Evolutionary conservation across 2,113 vertebrate species (phyloP).

Genomic region (Lucifuga dentata): DNA sequence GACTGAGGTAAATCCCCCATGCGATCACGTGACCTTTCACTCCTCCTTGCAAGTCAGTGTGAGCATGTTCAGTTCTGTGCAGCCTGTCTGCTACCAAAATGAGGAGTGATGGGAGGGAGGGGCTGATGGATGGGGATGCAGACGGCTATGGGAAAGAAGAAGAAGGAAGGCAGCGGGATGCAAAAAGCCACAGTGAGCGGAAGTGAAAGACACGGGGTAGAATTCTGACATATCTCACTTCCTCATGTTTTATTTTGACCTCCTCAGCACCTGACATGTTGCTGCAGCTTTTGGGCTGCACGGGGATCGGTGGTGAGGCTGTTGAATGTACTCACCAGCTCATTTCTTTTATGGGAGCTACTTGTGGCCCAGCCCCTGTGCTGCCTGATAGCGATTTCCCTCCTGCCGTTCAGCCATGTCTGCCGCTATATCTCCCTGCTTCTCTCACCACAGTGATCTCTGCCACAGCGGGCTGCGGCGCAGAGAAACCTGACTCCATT

Average conservation of each 20-base stretch:
- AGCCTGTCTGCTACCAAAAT: slow-evolving; percentile 29
- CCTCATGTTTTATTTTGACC: slow-evolving; percentile 20
- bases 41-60: slow-evolving; percentile 6
- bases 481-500: slow-evolving; percentile 65
- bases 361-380: slow-evolving; percentile 29
- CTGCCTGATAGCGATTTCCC: slow-evolving; percentile 46
- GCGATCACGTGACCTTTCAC: slow-evolving; percentile 57
- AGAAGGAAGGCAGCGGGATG: slow-evolving; percentile 10
- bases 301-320: slow-evolving; percentile 32
- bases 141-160: slow-evolving; percentile 22
- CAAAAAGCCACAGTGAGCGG: slow-evolving; percentile 7
- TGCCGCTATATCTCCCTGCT: slow-evolving; percentile 20
- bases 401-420: slow-evolving; percentile 43
- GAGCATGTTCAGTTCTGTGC: slow-evolving; percentile 24
- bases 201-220: slow-evolving; percentile 34
- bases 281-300: slow-evolving; percentile 34
- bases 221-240: slow-evolving; percentile 6
- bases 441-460: slow-evolving; percentile 57
- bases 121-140: slow-evolving; percentile 43
- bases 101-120: slow-evolving; percentile 12
- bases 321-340: slow-evolving; percentile 45
- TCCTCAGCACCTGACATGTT: slow-evolving; percentile 9
- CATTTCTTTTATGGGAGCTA: slow-evolving; percentile 49
- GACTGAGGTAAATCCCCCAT: slow-evolving; percentile 55
- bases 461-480: slow-evolving; percentile 49